Conservation (phyloP, 2,113 vertebrate species). For the Spilogale gracilis region DNA sequence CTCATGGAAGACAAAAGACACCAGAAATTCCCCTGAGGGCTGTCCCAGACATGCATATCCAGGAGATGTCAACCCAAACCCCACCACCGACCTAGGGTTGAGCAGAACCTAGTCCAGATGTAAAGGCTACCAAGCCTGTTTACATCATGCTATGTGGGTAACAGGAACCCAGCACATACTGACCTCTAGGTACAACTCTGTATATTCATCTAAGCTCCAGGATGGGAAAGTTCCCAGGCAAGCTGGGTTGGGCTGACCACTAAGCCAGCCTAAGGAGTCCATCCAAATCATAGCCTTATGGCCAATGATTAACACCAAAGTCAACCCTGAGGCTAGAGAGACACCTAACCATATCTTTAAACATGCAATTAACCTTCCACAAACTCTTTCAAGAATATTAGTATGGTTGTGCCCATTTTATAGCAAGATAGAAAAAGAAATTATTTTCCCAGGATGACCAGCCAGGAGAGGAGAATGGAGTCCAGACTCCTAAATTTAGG, state of each 20-base stretch:
- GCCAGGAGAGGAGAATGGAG: conserved; percentile 5
- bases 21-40: background rate
- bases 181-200: background rate
- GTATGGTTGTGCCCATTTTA: background rate
- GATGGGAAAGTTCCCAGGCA: background rate
- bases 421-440: conserved; percentile 46
- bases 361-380: conserved; percentile 45
- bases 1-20: background rate
- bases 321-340: background rate
- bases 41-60: background rate
- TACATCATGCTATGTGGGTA: background rate
- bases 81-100: background rate
- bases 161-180: background rate
- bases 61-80: background rate
- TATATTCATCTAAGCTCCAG: background rate
- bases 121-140: background rate
- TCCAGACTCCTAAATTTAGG: conserved; percentile 49
- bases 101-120: background rate
- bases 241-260: background rate
- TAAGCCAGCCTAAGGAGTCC: background rate
- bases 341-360: background rate
- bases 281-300: background rate
- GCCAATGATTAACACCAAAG: background rate
- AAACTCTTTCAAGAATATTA: conserved; percentile 49
- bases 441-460: conserved; percentile 64